phyloP scores from a whole-genome alignment of 2,888 invertebrate genomes.

The Schizotus pectinicornis region DNA sequence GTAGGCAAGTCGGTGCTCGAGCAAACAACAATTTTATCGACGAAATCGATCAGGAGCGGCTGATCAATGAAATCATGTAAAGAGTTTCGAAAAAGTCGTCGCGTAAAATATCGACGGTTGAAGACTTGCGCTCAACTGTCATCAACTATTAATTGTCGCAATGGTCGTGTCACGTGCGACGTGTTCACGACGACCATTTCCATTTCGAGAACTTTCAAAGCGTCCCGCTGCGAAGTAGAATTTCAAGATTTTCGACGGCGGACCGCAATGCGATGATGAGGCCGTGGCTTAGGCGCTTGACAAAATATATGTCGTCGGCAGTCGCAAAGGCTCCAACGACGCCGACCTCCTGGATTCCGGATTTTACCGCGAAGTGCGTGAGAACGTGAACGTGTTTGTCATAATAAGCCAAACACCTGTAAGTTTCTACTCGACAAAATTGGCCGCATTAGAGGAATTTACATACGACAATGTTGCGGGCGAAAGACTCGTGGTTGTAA shows the following conservation, averaged over 20 bases:
- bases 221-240: conserved; percentile 35
- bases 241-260: conserved; percentile 33
- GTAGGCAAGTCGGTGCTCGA: not conserved
- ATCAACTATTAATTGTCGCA: conserved; percentile 24
- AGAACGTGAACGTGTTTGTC: conserved; percentile 39
- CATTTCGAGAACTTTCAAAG: conserved; percentile 33
- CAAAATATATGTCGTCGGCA: conserved; percentile 31
- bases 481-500: conserved; percentile 20
- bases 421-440: conserved; percentile 18
- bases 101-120: too few relatives aligned
- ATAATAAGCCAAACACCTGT: conserved; percentile 31
- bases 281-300: conserved; percentile 20
- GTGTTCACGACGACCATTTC: conserved; percentile 19
- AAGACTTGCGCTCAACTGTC: not conserved
- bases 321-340: conserved; percentile 22
- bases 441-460: conserved; percentile 22
- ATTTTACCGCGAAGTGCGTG: conserved; percentile 39
- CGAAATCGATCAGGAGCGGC: not conserved
- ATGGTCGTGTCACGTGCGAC: conserved; percentile 30
- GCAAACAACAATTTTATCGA: not conserved
- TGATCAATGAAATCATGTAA: not conserved
- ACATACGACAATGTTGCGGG: conserved; percentile 16
- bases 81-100: too few relatives aligned
- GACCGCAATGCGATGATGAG: conserved; percentile 23
- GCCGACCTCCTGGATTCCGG: conserved; percentile 36